phyloP scores from a whole-genome alignment of 1,140 invertebrate species.

The Drosophila trapezifrons region DNA sequence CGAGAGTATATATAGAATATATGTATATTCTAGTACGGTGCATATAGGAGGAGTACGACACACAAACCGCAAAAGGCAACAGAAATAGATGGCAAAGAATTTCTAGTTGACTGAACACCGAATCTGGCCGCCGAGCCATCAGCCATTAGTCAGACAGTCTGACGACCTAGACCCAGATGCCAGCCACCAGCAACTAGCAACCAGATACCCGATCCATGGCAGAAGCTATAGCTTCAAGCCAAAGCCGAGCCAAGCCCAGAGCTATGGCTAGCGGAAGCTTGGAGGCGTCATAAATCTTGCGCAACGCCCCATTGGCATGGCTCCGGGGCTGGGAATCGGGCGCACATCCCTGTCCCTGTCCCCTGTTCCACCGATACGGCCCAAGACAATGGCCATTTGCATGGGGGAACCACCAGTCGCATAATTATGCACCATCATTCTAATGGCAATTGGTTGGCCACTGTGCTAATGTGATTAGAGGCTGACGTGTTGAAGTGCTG shows the following conservation, averaged over 20 bases:
- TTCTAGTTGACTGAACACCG: conserved; percentile 69
- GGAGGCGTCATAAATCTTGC: conserved; percentile 78
- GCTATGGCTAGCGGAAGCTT: conserved; percentile 66
- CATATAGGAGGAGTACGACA: conserved; percentile 56
- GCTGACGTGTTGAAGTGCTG: conserved; percentile 40
- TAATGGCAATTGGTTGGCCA: conserved; percentile 70
- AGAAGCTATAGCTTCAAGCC: conserved; percentile 21
- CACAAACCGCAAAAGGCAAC: conserved; percentile 64
- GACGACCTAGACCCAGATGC: conserved; percentile 74
- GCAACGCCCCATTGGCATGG: conserved; percentile 71
- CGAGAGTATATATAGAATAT: conserved; percentile 32
- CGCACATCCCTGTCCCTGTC: conserved; percentile 44
- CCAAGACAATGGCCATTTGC: conserved; percentile 58
- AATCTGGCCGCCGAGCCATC: conserved; percentile 33
- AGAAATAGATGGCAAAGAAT: conserved; percentile 76
- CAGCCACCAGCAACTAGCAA: neutral
- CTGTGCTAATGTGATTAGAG: conserved; percentile 76
- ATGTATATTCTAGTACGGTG: conserved; percentile 14
- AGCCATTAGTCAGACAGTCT: conserved; percentile 48
- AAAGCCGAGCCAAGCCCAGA: conserved; percentile 1
- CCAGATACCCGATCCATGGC: conserved; percentile 22
- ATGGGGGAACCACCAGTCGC: conserved; percentile 26
- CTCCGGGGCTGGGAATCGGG: conserved; percentile 39
- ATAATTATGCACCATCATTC: conserved; percentile 70
- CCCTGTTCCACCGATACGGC: conserved; percentile 12